These are phyloP conservation scores for Ophion ventricosus DNA, from an alignment of 2,888 invertebrate genomes.

Conservation along the genomic window DNA sequence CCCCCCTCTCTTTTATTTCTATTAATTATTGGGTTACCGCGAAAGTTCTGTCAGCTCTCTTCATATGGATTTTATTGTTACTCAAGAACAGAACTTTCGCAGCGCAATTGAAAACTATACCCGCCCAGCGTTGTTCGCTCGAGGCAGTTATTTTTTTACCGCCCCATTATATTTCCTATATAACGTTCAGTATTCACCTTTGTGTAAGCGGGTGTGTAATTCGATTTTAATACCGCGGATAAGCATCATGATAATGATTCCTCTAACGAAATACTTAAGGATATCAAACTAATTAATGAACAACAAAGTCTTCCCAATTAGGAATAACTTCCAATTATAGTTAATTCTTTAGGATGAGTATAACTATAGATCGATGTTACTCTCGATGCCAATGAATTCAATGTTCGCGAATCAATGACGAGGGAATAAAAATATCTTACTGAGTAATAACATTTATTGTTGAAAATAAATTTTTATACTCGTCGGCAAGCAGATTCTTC, in stretches of 20 bases:
- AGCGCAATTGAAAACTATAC: slow-evolving; percentile 27
- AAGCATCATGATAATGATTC: slow-evolving; percentile 3
- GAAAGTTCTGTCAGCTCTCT: slow-evolving; percentile 45
- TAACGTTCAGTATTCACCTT: not conserved
- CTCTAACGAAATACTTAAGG: not conserved
- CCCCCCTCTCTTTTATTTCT: slow-evolving; percentile 20
- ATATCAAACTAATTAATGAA: not conserved
- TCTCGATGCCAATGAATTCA: not conserved
- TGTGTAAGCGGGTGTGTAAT: slow-evolving; percentile 28
- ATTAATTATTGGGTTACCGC: slow-evolving; percentile 36
- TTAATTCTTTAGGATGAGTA: not conserved
- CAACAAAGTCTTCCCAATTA: not conserved
- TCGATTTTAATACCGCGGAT: slow-evolving; percentile 5
- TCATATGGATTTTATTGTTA: slow-evolving; percentile 25
- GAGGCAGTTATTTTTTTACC: slow-evolving; percentile 10
- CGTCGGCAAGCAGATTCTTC: not conserved
- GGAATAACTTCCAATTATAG: not conserved
- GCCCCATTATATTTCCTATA: not conserved
- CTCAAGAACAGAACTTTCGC: slow-evolving; percentile 43
- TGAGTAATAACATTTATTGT: not conserved
- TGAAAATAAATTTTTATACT: not conserved
- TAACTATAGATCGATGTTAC: not conserved
- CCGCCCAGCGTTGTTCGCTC: slow-evolving; percentile 10
- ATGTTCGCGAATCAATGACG: not conserved
- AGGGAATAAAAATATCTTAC: not conserved